Percentiles rank a stretch among this genome's conserved stretches.
phyloP scores from a whole-genome alignment of 37 sponge, comb jelly and placozoan species.

The Hexactinellida sp. region DNA sequence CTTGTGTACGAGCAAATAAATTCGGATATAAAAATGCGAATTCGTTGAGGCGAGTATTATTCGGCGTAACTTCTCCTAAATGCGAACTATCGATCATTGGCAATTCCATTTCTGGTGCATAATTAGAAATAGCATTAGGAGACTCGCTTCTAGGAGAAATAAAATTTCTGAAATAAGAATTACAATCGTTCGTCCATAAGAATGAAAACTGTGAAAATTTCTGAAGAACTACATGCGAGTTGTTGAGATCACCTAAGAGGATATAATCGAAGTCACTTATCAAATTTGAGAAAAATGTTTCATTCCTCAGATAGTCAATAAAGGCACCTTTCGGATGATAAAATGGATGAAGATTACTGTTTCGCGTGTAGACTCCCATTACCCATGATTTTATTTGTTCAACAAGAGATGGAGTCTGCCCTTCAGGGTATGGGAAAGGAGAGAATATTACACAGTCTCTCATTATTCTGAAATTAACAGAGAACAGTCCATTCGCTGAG shows the following conservation, averaged over 20 bases:
- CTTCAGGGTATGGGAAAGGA: not conserved
- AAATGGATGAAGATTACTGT: not conserved
- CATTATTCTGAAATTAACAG: not conserved
- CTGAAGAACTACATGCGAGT: not conserved
- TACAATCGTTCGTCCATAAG: not conserved
- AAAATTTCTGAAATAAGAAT: conserved; percentile 3
- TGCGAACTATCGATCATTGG: not conserved
- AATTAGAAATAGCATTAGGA: not conserved
- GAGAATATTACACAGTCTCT: not conserved
- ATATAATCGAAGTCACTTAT: not conserved
- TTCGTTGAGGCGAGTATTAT: not conserved
- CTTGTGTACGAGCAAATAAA: not conserved
- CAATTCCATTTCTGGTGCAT: not conserved
- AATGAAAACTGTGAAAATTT: not conserved
- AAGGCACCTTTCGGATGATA: not conserved
- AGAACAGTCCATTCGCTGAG: not conserved
- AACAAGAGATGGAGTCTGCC: not conserved
- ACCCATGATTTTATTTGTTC: conserved; percentile 8
- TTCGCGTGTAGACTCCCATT: not conserved
- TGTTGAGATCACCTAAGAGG: not conserved
- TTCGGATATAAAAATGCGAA: not conserved
- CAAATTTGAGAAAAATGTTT: not conserved
- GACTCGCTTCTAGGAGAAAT: not conserved
- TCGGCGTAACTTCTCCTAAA: not conserved
- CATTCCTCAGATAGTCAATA: not conserved